These are phyloP conservation scores for Acropternis orthonyx DNA, from an alignment of 2,797 vertebrate species.

Conservation along the genomic window DNA sequence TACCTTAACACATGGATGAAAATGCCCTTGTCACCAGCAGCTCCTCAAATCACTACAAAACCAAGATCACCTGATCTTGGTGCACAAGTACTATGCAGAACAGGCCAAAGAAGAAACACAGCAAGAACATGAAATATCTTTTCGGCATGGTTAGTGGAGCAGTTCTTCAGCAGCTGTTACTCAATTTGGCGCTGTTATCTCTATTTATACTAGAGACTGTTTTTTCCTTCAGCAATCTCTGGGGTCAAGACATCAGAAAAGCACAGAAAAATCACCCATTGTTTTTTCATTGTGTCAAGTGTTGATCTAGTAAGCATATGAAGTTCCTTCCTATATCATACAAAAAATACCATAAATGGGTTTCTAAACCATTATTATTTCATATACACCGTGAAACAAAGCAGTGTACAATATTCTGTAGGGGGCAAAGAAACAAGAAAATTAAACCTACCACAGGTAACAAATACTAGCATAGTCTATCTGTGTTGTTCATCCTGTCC, in stretches of 20 bases:
- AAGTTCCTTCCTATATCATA: neutral
- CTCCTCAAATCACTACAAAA: neutral
- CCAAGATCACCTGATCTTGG: neutral
- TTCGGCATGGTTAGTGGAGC: slow-evolving; percentile 5
- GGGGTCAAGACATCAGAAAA: neutral
- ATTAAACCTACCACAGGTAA: neutral
- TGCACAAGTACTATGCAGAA: neutral
- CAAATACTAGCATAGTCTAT: neutral
- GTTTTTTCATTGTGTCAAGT: neutral
- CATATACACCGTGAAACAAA: neutral
- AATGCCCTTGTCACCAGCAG: neutral
- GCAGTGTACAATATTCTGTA: neutral
- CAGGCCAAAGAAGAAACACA: slow-evolving; percentile 6
- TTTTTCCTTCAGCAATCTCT: neutral
- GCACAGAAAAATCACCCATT: neutral
- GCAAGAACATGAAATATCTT: slow-evolving; percentile 39
- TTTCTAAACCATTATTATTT: neutral
- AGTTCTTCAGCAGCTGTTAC: slow-evolving; percentile 46
- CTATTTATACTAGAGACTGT: neutral
- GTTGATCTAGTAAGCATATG: neutral
- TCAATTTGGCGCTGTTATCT: slow-evolving; percentile 20
- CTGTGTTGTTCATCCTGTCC: neutral
- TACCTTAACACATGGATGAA: neutral
- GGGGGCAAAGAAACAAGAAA: neutral
- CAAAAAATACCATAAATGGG: neutral